Conservation (phyloP, 2,797 vertebrate species). For the Nothura maculosa region DNA sequence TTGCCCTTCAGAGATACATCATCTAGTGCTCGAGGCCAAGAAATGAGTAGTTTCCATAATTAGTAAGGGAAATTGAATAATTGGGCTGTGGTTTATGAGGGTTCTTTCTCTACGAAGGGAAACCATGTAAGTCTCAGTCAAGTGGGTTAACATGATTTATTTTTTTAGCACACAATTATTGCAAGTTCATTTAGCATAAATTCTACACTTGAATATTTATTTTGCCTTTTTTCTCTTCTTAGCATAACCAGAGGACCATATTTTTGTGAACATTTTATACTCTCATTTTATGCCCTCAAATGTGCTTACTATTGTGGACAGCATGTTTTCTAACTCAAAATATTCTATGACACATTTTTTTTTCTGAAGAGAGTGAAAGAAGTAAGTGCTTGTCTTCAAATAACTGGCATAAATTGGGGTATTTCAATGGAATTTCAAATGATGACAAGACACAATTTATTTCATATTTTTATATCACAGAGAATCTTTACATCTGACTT, state of each 20-base stretch:
- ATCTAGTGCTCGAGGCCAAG: conserved; percentile 73
- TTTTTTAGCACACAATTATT: conserved; percentile 65
- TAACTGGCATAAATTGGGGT: not conserved
- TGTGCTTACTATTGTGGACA: not conserved
- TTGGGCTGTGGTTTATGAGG: conserved; percentile 69
- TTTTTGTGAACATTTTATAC: not conserved
- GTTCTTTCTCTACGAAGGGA: conserved; percentile 56
- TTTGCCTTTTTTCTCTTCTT: conserved; percentile 4
- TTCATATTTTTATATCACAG: not conserved
- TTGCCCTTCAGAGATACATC: conserved; percentile 71
- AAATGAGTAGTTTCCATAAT: conserved; percentile 78
- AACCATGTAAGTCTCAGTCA: conserved; percentile 65
- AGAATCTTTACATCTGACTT: conserved; percentile 2
- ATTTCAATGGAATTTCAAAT: conserved; percentile 35
- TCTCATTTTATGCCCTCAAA: conserved; percentile 54
- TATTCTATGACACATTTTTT: not conserved
- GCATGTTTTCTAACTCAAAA: conserved; percentile 7
- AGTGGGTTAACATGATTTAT: conserved; percentile 70
- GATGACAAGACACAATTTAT: conserved; percentile 24
- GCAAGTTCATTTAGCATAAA: conserved; percentile 58
- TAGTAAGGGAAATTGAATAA: conserved; percentile 80
- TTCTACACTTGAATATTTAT: conserved; percentile 54
- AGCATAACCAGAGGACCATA: not conserved
- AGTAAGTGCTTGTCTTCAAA: conserved; percentile 4
- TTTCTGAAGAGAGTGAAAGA: not conserved